Conservation (phyloP, 2,797 vertebrate species). For the Potorous gilbertii region DNA sequence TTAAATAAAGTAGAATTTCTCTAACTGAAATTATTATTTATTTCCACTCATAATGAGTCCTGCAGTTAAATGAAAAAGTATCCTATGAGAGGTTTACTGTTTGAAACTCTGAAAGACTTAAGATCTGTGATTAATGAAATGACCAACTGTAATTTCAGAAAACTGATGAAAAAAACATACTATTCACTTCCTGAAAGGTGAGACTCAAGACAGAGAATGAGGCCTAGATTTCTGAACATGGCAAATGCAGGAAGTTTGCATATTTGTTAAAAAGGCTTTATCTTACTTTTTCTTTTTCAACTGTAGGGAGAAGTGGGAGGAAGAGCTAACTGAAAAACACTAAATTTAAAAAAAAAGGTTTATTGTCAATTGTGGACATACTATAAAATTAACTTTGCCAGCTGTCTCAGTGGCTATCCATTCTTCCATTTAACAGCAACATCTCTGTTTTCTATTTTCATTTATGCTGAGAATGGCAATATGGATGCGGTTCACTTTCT, state of each 20-base stretch:
- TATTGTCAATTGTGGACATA: neutral
- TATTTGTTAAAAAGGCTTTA: neutral
- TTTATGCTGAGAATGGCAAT: neutral
- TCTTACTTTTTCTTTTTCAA: neutral
- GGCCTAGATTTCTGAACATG: neutral
- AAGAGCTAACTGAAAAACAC: neutral
- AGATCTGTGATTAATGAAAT: neutral
- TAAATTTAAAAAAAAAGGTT: neutral
- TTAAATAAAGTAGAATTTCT: neutral
- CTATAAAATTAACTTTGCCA: neutral
- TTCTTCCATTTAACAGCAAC: neutral
- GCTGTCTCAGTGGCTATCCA: neutral
- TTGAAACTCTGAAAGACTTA: neutral
- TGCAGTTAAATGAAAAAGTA: neutral
- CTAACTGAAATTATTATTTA: neutral
- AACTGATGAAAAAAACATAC: neutral
- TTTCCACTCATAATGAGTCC: neutral
- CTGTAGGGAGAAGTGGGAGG: neutral
- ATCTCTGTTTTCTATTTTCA: neutral
- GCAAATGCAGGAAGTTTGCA: neutral
- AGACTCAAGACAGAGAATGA: neutral
- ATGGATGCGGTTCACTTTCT: neutral
- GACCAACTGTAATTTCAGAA: neutral
- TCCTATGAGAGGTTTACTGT: neutral
- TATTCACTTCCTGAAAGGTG: neutral